Evolutionary conservation across 2,888 invertebrate genomes (phyloP).

Genomic region (Campaea margaritaria): DNA sequence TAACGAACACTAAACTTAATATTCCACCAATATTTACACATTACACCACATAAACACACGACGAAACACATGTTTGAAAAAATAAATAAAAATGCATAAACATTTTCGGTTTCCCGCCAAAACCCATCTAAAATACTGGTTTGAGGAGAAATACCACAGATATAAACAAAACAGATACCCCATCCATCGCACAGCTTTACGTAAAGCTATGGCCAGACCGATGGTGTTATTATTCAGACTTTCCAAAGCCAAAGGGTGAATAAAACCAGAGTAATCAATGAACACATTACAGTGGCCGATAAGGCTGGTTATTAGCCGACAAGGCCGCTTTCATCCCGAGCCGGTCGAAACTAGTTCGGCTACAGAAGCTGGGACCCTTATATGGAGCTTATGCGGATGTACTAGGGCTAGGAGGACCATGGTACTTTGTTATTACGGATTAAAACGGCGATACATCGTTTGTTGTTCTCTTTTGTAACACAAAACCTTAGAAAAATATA

Average conservation of each 20-base stretch:
- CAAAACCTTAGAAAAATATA: background rate
- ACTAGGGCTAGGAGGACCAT: conserved; percentile 54
- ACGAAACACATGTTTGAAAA: no score
- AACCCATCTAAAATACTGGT: no score
- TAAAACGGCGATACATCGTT: background rate
- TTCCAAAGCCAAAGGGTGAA: conserved; percentile 18
- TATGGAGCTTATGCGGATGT: conserved; percentile 67
- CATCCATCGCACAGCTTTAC: background rate
- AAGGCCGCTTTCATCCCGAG: conserved; percentile 65
- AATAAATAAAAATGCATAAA: no score
- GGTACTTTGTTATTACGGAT: background rate
- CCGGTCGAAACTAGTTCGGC: conserved; percentile 65
- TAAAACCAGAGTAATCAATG: conserved; percentile 32
- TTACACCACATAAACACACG: no score
- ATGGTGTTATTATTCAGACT: conserved; percentile 6
- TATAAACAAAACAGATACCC: no score
- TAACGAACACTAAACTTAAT: no score
- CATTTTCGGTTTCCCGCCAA: no score
- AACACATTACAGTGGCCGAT: conserved; percentile 29
- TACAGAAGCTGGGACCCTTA: conserved; percentile 69
- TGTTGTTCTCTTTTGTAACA: no score
- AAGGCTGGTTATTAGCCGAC: conserved; percentile 63
- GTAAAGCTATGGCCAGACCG: background rate
- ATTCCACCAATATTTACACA: no score
- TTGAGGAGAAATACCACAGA: no score